These are phyloP conservation scores for Hestina assimilis DNA, from an alignment of 1,140 invertebrate genomes.

Conservation along the genomic window DNA sequence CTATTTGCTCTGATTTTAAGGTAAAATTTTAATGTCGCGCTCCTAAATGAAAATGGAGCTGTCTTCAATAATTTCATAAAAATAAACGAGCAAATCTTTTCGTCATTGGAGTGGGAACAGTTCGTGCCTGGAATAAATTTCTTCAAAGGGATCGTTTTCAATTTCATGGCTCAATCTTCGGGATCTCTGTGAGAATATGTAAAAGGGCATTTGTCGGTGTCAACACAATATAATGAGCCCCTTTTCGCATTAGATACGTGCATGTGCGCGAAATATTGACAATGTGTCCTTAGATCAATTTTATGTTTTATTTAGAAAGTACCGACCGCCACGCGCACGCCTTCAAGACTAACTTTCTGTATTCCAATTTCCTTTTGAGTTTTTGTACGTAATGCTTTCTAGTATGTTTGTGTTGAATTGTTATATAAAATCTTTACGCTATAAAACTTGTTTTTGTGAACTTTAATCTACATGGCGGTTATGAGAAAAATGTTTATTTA, in stretches of 20 bases:
- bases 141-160: slow-evolving; percentile 77
- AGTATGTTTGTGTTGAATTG: no score
- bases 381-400: no score
- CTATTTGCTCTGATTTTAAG: not conserved
- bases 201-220: slow-evolving; percentile 76
- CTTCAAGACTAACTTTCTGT: no score
- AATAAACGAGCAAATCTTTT: slow-evolving; percentile 76
- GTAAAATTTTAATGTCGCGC: not conserved
- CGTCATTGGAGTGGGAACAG: slow-evolving; percentile 65
- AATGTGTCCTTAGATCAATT: not conserved
- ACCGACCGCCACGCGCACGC: not conserved
- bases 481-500: no score
- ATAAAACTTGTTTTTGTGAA: no score
- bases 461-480: no score
- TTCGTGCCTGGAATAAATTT: slow-evolving; percentile 77
- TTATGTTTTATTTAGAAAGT: not conserved
- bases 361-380: no score
- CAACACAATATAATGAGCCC: slow-evolving; percentile 74
- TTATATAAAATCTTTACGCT: no score
- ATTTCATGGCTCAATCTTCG: slow-evolving; percentile 77
- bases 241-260: slow-evolving; percentile 55
- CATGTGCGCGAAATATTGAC: slow-evolving; percentile 33
- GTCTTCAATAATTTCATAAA: slow-evolving; percentile 74
- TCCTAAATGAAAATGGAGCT: slow-evolving; percentile 25
- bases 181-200: slow-evolving; percentile 75